Conservation (phyloP, 2,797 vertebrate species). For the Pipistrellus nathusii region DNA sequence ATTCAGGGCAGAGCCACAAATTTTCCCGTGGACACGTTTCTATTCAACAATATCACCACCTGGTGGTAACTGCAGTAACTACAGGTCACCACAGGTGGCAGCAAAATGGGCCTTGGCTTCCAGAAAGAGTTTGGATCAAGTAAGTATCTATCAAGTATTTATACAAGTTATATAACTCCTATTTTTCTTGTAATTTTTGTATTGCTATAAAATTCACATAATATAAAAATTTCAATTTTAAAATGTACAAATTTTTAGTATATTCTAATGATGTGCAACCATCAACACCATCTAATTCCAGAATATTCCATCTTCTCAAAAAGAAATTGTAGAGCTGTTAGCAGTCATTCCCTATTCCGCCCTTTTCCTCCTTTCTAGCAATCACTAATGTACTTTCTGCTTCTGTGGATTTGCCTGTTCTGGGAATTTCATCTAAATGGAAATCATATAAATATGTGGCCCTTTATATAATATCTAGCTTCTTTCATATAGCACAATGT, state of each 20-base stretch:
- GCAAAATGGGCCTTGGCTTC: neutral
- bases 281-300: constrained; percentile 30
- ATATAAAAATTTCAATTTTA: constrained; percentile 7
- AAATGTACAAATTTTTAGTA: constrained; percentile 36
- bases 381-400: neutral
- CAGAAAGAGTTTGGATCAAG: neutral
- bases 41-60: constrained; percentile 68
- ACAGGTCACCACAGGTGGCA: neutral
- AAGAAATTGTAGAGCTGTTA: constrained; percentile 26
- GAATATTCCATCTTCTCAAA: constrained; percentile 4
- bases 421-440: neutral
- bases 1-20: neutral
- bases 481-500: neutral
- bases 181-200: neutral
- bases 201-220: constrained; percentile 50
- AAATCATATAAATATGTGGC: neutral
- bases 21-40: neutral
- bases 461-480: neutral
- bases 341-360: neutral
- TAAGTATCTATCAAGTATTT: neutral
- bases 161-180: constrained; percentile 31
- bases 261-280: neutral
- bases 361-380: neutral
- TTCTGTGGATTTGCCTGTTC: constrained; percentile 15
- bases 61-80: constrained; percentile 51